Base-by-base conservation (phyloP, 2,888 invertebrate genomes). In the Cosmia trapezina region DNA sequence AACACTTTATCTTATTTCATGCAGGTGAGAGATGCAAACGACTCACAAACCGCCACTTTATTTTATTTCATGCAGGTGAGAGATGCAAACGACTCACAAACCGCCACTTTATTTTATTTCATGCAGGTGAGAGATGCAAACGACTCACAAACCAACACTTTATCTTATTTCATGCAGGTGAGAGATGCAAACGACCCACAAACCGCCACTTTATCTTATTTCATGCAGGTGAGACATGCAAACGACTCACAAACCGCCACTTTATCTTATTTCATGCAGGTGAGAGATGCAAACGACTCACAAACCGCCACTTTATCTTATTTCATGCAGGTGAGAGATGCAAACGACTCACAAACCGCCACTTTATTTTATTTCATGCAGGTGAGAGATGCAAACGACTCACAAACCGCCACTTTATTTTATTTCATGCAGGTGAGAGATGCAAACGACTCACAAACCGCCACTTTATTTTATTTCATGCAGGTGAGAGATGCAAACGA, bases 391-490 rank as follows among this genome's bases (percentile, higher is more conserved):
- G 54, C 51, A 64, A 64, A 64, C 51, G 22, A 67, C 5, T 56
- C 54, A 28, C 74, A 45, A 60, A 47, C n/a, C 33, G 19, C 14
- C 75, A 47, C 56, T 57, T 57, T n/a, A 65, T 53, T n/a, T 47
- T 57, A 68, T n/a, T n/a, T n/a, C n/a, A 43, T 63, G 41, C 47
- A 59, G 57, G 28, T 28, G 28, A 28, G 28, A 28, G 28, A 28
- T n/a, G 54, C 51, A 64, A 64, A 64, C 51, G 22, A 67, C 5
- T 56, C 54, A 28, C 74, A 45, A 60, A 47, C n/a, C 33, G 19
- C 14, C 75, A 47, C 56, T 57, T 57, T n/a, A 65, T 53, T n/a
- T 47, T 57, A 68, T n/a, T n/a, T n/a, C n/a, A 43, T 63, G 41
- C 47, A 59, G 57, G 28, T 28, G 28, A 28, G 28, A 28, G 28